A percentile compares a stretch with the other conserved stretches of the same genome.
Conservation (phyloP, 2,113 vertebrate species). For the Tetrax tetrax region DNA sequence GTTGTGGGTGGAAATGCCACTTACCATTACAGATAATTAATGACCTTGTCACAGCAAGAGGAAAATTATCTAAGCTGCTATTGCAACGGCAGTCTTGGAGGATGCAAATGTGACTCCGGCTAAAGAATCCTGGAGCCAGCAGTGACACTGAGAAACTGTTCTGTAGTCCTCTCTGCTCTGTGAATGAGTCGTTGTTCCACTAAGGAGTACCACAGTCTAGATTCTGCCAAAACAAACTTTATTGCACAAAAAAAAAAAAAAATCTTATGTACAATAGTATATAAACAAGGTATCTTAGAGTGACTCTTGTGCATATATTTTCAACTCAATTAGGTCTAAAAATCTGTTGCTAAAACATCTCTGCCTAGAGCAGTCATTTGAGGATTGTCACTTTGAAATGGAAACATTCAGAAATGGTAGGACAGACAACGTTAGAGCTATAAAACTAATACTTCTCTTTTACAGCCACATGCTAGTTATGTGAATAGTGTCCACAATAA, state of each 20-base stretch:
- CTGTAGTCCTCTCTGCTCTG: background rate
- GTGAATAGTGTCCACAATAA: slow-evolving; percentile 58
- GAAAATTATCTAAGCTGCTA: background rate
- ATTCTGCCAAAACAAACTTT: slow-evolving; percentile 84
- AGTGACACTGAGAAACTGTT: background rate
- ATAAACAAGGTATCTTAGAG: slow-evolving; percentile 75
- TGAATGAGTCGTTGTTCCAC: background rate
- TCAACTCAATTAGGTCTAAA: slow-evolving; percentile 67
- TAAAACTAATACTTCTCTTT: slow-evolving; percentile 64
- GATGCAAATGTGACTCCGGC: background rate
- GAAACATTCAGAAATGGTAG: slow-evolving; percentile 70
- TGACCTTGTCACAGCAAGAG: background rate
- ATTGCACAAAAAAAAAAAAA: slow-evolving; percentile 77
- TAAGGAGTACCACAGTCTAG: slow-evolving; percentile 18
- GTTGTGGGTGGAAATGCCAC: background rate
- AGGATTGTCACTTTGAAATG: slow-evolving; percentile 79
- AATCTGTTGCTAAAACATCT: slow-evolving; percentile 61
- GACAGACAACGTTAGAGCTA: slow-evolving; percentile 66
- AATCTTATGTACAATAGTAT: slow-evolving; percentile 77
- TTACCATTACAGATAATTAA: background rate
- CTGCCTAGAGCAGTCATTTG: slow-evolving; percentile 45
- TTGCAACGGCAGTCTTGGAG: background rate
- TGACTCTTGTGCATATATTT: slow-evolving; percentile 77
- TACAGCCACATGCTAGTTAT: slow-evolving; percentile 50
- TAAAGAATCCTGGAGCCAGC: background rate